A percentile compares a stretch with the other conserved stretches of the same genome.
Conservation (phyloP, 2,888 invertebrate species). For the Pseudoips prasinana region DNA sequence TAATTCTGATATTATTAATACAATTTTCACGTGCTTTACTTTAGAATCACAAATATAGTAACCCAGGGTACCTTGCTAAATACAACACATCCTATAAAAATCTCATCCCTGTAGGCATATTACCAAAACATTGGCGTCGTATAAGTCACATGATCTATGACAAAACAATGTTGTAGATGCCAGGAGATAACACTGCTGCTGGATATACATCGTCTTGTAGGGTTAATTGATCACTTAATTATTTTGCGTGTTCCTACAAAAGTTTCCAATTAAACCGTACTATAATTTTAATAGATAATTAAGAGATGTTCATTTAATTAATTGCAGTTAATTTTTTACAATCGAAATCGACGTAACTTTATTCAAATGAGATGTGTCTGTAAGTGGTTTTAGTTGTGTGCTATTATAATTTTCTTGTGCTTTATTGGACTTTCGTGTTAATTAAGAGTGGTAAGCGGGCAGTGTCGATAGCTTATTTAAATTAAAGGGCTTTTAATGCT, state of each 20-base stretch:
- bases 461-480: conserved; percentile 71
- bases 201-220: conserved; percentile 61
- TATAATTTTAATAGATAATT: conserved; percentile 78
- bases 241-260: conserved; percentile 73
- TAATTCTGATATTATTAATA: too few species aligned
- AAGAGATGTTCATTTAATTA: conserved; percentile 73
- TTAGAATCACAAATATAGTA: too few species aligned
- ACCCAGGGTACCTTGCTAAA: too few species aligned
- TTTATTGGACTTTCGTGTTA: conserved; percentile 76
- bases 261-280: conserved; percentile 72
- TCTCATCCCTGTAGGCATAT: conserved; percentile 26
- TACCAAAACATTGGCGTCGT: neutral
- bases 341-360: conserved; percentile 60
- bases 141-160: conserved; percentile 42
- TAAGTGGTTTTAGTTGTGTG: conserved; percentile 72
- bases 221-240: conserved; percentile 79
- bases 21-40: too few species aligned
- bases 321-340: conserved; percentile 66
- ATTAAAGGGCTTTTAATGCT: conserved; percentile 51
- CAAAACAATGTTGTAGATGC: conserved; percentile 57
- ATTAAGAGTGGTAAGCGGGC: conserved; percentile 47
- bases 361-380: conserved; percentile 74
- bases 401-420: conserved; percentile 77
- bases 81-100: too few species aligned
- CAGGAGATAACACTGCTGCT: conserved; percentile 53